Evolutionary conservation across 2,113 vertebrate species (phyloP), one percentile per base, ranked within the genome.

Genomic region (Oncorhynchus mykiss): DNA sequence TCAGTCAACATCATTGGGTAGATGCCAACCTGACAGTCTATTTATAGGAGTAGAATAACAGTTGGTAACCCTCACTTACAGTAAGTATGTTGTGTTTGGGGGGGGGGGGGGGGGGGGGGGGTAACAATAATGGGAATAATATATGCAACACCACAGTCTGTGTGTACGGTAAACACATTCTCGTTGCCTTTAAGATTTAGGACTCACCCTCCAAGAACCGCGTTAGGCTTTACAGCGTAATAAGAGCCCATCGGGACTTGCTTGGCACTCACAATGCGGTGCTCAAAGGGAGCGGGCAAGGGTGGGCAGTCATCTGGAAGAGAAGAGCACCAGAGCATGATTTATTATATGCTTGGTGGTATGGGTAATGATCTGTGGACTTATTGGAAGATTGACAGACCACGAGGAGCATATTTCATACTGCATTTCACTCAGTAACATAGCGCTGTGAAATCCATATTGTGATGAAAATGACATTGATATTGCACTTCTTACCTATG

Each of bases 151-250:
- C 73, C 16, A 13, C 54, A 65, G 4, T 25, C 24, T 45, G 2
- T 45, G 9, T 27, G 16, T 22, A 16, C 11, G 5, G 18, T 60
- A n/a, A 60, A 20, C 59, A n/a, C 59, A 6, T n/a, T 51, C 12
- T 51, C 49, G 11, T 14, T 5, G 49, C 49, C 3, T 4, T 60
- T 22, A 60, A 7, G 3, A 59, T 13, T 3, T 51, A 54, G 54
- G 64, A 93, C 96, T 92, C 81, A 97, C 96, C 96, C 96, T 31
- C 95, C 96, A 71, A 97, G 85, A 3, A 97, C 81, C 64, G 94
- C 84, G 0, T 94, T 90, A 0, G 78, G 92, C 67, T 92, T 93
- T 72, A 97, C 92, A 0, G 84, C 82, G 74, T 95, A 96, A 67
- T 84, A 91, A 0, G 84, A 49, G 1, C 92, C 88, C 70, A 95